phyloP scores from a whole-genome alignment of 2,888 invertebrate species.

The Trichopoda pennipes region DNA sequence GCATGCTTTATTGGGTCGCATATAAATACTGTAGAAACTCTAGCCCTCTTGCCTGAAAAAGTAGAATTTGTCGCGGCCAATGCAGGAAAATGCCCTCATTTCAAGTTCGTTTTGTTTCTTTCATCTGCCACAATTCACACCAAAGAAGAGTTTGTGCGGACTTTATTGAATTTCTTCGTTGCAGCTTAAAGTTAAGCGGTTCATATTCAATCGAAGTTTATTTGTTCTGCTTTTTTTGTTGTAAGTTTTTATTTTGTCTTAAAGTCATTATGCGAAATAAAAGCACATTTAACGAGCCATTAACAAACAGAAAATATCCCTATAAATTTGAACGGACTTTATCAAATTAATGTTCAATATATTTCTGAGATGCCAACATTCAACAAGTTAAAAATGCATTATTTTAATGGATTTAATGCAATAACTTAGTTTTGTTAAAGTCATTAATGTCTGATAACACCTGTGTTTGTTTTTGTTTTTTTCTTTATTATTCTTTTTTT shows the following conservation, averaged over 20 bases:
- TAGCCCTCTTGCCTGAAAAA: no score
- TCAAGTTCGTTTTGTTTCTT: neutral
- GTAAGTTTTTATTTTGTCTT: neutral
- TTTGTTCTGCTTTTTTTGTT: no score
- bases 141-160: constrained; percentile 7
- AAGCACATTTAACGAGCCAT: constrained; percentile 55
- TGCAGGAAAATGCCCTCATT: neutral
- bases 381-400: constrained; percentile 71
- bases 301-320: constrained; percentile 36
- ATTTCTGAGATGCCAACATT: constrained; percentile 45
- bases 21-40: no score
- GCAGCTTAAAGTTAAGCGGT: constrained; percentile 35
- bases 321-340: constrained; percentile 31
- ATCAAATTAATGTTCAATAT: constrained; percentile 62
- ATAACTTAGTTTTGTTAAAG: constrained; percentile 69
- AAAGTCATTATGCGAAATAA: constrained; percentile 31
- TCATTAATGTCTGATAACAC: constrained; percentile 65
- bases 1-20: no score
- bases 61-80: no score
- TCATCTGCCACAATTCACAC: neutral
- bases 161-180: neutral
- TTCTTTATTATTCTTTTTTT: neutral
- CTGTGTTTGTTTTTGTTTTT: constrained; percentile 28
- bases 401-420: constrained; percentile 72
- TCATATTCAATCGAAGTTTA: constrained; percentile 28